A percentile compares a stretch with the other conserved stretches of the same genome.
Evolutionary conservation across 2,888 invertebrate genomes (phyloP).

Genomic region (Physocephala rufipes): DNA sequence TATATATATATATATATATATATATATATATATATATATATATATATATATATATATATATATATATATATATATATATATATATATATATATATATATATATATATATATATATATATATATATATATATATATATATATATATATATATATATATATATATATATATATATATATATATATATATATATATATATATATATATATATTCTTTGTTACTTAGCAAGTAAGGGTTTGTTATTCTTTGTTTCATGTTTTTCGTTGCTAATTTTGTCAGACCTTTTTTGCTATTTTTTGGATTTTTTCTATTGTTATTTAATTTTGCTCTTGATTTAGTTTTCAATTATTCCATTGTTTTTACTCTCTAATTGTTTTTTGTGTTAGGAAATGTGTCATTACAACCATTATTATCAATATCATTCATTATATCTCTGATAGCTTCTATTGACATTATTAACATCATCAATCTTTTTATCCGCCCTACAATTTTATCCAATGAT

Average conservation of each 20-base stretch:
- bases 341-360: conserved; percentile 20
- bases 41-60: too few relatives aligned
- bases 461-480: neutral
- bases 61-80: too few relatives aligned
- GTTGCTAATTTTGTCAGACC: conserved; percentile 40
- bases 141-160: too few relatives aligned
- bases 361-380: conserved; percentile 11
- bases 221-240: too few relatives aligned
- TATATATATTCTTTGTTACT: neutral
- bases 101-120: too few relatives aligned
- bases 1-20: too few relatives aligned
- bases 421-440: neutral
- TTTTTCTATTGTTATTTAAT: neutral
- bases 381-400: conserved; percentile 52
- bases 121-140: too few relatives aligned
- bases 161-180: too few relatives aligned
- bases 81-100: too few relatives aligned
- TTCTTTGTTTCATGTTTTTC: conserved; percentile 2
- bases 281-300: too few relatives aligned
- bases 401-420: conserved; percentile 38
- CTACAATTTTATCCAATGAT: neutral
- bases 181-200: neutral
- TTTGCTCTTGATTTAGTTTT: conserved; percentile 31
- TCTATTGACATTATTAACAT: conserved; percentile 7
- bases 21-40: too few relatives aligned